These are phyloP conservation scores for Eilema sororculum DNA, from an alignment of 2,888 invertebrate genomes.

Conservation along the genomic window DNA sequence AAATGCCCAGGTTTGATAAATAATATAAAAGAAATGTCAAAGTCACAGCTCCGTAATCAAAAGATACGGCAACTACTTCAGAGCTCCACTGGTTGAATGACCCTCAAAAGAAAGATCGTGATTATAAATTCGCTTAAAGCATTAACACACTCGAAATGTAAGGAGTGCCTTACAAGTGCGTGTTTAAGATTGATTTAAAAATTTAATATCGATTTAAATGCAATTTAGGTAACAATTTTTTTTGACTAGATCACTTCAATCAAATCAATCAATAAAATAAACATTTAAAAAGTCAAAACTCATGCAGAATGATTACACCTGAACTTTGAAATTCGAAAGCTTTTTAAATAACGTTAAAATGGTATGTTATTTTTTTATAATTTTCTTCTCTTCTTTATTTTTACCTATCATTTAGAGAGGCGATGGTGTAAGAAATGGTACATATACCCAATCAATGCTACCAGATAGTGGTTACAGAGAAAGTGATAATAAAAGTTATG, in stretches of 20 bases:
- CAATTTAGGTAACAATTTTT: background rate
- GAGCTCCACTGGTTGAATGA: background rate
- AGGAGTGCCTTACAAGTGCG: background rate
- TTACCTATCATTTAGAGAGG: background rate
- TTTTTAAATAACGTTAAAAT: background rate
- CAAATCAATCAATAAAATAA: background rate
- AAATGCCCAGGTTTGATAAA: background rate
- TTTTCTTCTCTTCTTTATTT: background rate
- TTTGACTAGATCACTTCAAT: background rate
- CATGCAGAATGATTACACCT: conserved; percentile 8
- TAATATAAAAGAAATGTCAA: background rate
- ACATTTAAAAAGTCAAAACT: conserved; percentile 14
- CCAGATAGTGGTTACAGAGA: conserved; percentile 24
- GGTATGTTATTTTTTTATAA: no score
- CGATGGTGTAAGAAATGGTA: background rate
- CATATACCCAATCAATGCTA: background rate
- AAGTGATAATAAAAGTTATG: conserved; percentile 31
- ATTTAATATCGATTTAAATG: background rate
- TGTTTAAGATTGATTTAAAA: background rate
- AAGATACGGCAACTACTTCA: background rate
- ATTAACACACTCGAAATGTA: background rate
- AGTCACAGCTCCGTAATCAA: background rate
- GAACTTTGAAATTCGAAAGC: background rate
- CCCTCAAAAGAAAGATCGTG: background rate
- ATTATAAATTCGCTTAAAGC: background rate